Conservation (phyloP, 2,113 vertebrate genomes). For the Oryzias melastigma region DNA sequence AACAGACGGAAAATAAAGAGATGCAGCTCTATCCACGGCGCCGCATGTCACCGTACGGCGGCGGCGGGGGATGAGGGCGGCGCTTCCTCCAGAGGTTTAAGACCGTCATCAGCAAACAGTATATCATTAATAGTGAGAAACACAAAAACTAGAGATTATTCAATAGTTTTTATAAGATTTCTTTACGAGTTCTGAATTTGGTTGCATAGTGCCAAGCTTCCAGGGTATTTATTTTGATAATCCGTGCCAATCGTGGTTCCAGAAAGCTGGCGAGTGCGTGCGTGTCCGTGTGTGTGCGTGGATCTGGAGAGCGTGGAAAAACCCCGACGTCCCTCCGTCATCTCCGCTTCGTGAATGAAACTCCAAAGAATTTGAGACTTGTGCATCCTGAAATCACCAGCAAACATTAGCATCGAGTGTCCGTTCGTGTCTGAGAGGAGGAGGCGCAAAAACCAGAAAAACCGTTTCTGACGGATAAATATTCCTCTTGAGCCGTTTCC, state of each 20-base stretch:
- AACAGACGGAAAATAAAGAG: constrained; percentile 37
- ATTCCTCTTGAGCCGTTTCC: constrained; percentile 34
- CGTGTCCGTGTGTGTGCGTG: not conserved
- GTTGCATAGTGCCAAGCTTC: constrained; percentile 77
- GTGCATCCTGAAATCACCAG: constrained; percentile 79
- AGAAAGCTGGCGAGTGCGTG: constrained; percentile 33
- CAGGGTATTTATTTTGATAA: constrained; percentile 77
- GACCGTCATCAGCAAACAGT: constrained; percentile 72
- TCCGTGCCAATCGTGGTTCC: constrained; percentile 71
- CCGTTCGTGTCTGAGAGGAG: not conserved
- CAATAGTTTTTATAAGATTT: constrained; percentile 70
- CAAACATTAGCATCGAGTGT: constrained; percentile 44
- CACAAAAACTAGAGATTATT: constrained; percentile 69
- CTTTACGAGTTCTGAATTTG: constrained; percentile 62
- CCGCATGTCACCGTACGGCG: too few species aligned
- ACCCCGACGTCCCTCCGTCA: constrained; percentile 24
- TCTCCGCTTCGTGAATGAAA: constrained; percentile 64
- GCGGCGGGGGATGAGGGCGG: too few species aligned
- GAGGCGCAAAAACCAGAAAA: too few species aligned
- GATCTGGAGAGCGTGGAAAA: constrained; percentile 6
- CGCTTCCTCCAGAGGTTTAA: constrained; percentile 66
- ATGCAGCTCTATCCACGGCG: constrained; percentile 50
- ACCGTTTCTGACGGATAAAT: too few species aligned
- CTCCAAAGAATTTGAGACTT: constrained; percentile 73
- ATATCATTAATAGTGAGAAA: constrained; percentile 71